Percentiles rank a stretch among this genome's conserved stretches.
Conservation (phyloP, 2,888 invertebrate species). For the Trissoscelio sp. region DNA sequence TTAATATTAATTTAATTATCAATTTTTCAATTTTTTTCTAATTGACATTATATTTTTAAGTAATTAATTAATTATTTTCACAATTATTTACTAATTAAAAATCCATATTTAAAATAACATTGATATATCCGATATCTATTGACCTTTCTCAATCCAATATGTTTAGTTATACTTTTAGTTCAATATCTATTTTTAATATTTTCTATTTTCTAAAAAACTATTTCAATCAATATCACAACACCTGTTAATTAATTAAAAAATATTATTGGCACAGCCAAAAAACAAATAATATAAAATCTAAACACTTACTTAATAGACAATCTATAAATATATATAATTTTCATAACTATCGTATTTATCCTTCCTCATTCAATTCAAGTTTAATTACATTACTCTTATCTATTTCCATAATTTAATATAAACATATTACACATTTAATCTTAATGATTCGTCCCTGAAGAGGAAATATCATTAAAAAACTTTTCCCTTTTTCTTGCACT, state of each 20-base stretch:
- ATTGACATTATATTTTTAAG: not conserved
- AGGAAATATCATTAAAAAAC: not conserved
- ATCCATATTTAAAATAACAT: not conserved
- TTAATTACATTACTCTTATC: slow-evolving; percentile 8
- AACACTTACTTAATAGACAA: not conserved
- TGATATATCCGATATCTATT: not conserved
- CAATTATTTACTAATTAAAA: not conserved
- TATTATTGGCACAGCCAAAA: not conserved
- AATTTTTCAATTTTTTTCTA: not conserved
- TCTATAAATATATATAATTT: not conserved
- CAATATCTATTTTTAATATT: not conserved
- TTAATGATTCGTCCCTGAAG: slow-evolving; percentile 2
- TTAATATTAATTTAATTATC: not conserved
- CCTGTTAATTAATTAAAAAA: not conserved
- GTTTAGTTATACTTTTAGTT: not conserved
- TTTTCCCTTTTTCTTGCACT: not conserved
- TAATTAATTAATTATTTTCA: not conserved
- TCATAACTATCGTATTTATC: not conserved
- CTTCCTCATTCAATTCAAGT: not conserved
- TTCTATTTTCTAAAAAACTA: not conserved
- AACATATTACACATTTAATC: not conserved
- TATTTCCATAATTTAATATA: slow-evolving; percentile 30
- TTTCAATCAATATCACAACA: not conserved
- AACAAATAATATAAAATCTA: not conserved
- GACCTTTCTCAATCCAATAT: not conserved